Base-by-base conservation (phyloP, 2,888 invertebrate genomes). In the Athetis lepigone region DNA sequence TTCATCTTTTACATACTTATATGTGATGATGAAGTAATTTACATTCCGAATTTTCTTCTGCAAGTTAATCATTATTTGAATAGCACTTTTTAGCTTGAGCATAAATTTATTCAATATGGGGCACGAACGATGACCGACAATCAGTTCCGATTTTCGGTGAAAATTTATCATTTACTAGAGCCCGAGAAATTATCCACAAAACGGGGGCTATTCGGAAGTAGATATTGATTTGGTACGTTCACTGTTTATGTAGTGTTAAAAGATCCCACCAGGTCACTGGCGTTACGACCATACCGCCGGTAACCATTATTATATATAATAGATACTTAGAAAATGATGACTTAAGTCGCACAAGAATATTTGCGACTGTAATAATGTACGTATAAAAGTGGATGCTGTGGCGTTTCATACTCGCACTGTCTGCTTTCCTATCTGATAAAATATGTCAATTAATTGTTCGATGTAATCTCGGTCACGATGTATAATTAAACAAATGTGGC, bases 351-450 rank as follows among this genome's bases (percentile, higher is more conserved):
- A 80, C 81, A 80, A 79, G 82, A 81, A 82, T 85, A 84, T 68
- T 70, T 65, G 77, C 80, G 90, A 92, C 92, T 90, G 90, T 88
- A 90, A 87, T 87, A 86, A 85, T 82, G 86, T 91, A 90, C 89
- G 87, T 91, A 87, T 92, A 88, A 88, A 91, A 92, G 93, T 94
- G 94, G 94, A 93, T 94, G 94, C 93, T 87, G 93, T 92, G 92
- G 86, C 93, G 93, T 89, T 88, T 83, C 79, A 80, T 75, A 77
- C 80, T 86, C 91, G 92, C 92, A 89, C 87, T 88, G 92, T 86
- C 90, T 88, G 92, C 89, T 85, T 80, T 85, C 88, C 86, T 85
- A 52, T 77, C 74, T 77, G 75, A 83, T 85, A 83, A 85, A 67
- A 67, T 67, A 89, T 90, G 93, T 93, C 93, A 93, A 93, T 93